phyloP scores from a whole-genome alignment of 2,113 vertebrate species.

The Platanista minor region DNA sequence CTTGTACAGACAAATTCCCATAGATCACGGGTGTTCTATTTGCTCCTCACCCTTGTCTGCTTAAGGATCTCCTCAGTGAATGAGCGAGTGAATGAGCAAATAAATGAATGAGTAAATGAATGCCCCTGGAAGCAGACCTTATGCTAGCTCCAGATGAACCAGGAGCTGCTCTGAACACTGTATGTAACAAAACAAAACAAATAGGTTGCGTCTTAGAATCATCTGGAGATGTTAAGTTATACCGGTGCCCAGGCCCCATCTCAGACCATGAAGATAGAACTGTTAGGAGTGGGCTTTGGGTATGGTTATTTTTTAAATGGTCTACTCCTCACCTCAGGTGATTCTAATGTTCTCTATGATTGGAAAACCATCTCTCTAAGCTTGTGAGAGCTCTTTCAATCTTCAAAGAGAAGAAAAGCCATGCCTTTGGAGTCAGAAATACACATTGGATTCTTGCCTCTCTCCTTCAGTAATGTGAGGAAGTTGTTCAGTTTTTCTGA shows the following conservation, averaged over 20 bases:
- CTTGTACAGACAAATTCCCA: no score
- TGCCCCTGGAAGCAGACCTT: background rate
- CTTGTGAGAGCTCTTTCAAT: background rate
- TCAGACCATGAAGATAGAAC: background rate
- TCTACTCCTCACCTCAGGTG: background rate
- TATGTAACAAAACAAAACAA: background rate
- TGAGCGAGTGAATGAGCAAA: background rate
- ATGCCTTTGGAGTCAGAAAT: background rate
- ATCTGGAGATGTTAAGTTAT: background rate
- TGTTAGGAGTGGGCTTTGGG: background rate
- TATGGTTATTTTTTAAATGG: background rate
- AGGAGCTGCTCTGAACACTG: background rate
- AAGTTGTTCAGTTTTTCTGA: background rate
- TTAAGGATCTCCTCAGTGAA: background rate
- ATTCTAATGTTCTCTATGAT: rapidly evolving
- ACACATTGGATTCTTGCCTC: background rate
- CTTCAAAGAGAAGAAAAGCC: background rate
- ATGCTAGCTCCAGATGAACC: background rate
- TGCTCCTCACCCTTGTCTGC: background rate
- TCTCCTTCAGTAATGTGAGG: background rate
- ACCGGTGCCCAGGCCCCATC: no score
- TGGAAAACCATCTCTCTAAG: background rate
- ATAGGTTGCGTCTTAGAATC: background rate
- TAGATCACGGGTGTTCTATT: background rate
- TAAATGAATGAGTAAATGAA: background rate